A percentile compares a stretch with the other conserved stretches of the same genome.
phyloP scores from a whole-genome alignment of 2,888 invertebrate species.

The Dynastes grantii region DNA sequence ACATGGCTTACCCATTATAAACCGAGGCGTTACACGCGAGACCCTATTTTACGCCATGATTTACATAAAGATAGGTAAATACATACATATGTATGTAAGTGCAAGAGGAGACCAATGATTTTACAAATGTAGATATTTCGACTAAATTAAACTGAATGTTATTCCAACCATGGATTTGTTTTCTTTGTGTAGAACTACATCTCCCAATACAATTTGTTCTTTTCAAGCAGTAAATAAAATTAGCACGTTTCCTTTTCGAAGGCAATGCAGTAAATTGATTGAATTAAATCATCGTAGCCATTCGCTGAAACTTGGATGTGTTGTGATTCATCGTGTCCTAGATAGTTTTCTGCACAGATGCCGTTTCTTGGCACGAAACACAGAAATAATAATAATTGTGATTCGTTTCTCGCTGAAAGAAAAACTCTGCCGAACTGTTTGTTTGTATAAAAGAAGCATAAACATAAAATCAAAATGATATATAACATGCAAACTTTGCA shows the following conservation, averaged over 20 bases:
- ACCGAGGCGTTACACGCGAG: too few relatives aligned
- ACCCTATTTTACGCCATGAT: too few relatives aligned
- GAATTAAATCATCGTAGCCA: constrained; percentile 33
- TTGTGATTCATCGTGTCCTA: constrained; percentile 39
- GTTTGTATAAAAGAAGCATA: constrained; percentile 27
- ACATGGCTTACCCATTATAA: too few relatives aligned
- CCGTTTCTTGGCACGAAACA: constrained; percentile 24
- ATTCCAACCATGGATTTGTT: too few relatives aligned
- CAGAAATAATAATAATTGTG: constrained; percentile 33
- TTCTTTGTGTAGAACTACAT: too few relatives aligned
- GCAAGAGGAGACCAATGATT: too few relatives aligned
- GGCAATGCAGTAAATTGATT: constrained; percentile 2
- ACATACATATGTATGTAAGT: too few relatives aligned
- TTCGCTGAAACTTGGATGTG: constrained; percentile 33
- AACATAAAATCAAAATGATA: constrained; percentile 11
- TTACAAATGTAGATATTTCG: too few relatives aligned
- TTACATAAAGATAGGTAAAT: too few relatives aligned
- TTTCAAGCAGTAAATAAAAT: constrained; percentile 1
- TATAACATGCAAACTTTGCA: background rate
- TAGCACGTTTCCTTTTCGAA: constrained; percentile 9
- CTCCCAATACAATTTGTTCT: background rate
- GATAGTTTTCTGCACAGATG: constrained; percentile 37
- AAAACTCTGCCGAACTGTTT: constrained; percentile 1
- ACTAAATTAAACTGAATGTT: too few relatives aligned
- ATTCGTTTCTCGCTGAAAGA: constrained; percentile 31